phyloP scores from a whole-genome alignment of 2,797 vertebrate species.

The Bovichtus diacanthus region DNA sequence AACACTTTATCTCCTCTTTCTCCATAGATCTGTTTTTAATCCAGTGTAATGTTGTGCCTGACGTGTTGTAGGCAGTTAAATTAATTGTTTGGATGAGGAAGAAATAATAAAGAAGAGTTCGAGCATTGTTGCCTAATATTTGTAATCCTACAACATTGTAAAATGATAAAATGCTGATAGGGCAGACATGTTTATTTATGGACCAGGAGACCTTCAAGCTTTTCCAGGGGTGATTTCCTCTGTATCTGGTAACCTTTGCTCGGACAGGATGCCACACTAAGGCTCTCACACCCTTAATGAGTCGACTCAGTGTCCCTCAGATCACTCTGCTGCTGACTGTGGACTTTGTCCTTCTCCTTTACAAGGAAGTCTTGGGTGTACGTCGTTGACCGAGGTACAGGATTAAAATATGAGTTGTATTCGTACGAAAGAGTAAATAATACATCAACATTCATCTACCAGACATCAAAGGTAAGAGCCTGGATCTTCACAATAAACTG shows the following conservation, averaged over 20 bases:
- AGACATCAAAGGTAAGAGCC: conserved; percentile 52
- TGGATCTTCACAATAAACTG: not conserved
- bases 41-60: not conserved
- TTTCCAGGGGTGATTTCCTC: not conserved
- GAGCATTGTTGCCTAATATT: not conserved
- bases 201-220: not conserved
- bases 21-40: not conserved
- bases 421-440: not conserved
- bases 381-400: not conserved
- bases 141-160: not conserved
- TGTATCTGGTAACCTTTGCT: conserved; percentile 68
- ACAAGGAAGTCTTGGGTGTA: conserved; percentile 64
- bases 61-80: not conserved
- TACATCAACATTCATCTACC: not conserved
- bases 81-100: not conserved
- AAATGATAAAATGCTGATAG: conserved; percentile 12
- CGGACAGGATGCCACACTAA: conserved; percentile 24
- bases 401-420: conserved; percentile 34
- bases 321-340: conserved; percentile 8
- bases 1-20: not conserved
- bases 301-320: not conserved
- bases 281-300: conserved; percentile 50
- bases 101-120: not conserved
- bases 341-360: conserved; percentile 75
- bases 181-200: not conserved